A percentile compares a stretch with the other conserved stretches of the same genome.
Evolutionary conservation across 2,888 invertebrate genomes (phyloP).

Genomic region (Sesia bembeciformis): DNA sequence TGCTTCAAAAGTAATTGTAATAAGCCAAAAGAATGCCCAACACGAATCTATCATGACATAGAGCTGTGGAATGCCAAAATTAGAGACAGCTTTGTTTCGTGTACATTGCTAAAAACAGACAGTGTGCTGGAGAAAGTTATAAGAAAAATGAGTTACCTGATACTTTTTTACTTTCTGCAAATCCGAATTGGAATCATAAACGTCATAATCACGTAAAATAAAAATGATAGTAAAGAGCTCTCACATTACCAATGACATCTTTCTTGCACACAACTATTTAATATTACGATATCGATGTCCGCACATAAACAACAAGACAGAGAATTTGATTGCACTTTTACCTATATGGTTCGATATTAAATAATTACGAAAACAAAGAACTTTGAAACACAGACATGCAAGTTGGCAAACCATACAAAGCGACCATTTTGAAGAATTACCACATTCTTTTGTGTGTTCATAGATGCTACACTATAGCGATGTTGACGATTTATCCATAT

Average conservation of each 20-base stretch:
- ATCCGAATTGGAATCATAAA: conserved; percentile 45
- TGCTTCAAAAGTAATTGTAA: background rate
- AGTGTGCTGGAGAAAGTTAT: conserved; percentile 9
- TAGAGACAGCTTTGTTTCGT: conserved; percentile 54
- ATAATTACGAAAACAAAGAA: conserved; percentile 69
- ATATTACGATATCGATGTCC: conserved; percentile 25
- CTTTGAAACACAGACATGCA: conserved; percentile 71
- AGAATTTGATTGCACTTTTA: conserved; percentile 27
- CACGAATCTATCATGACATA: conserved; percentile 55
- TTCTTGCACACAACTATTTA: conserved; percentile 43
- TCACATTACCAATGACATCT: conserved; percentile 74
- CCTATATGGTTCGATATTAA: conserved; percentile 29
- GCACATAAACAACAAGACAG: conserved; percentile 26
- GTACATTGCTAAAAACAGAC: conserved; percentile 13
- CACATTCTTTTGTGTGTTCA: conserved; percentile 77
- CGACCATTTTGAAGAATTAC: conserved; percentile 84
- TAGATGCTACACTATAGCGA: conserved; percentile 42
- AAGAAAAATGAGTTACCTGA: conserved; percentile 37
- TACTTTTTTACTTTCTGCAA: conserved; percentile 41
- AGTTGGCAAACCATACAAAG: conserved; percentile 78
- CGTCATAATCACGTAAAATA: conserved; percentile 62
- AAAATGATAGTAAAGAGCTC: conserved; percentile 59
- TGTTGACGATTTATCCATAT: conserved; percentile 20
- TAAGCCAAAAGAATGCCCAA: conserved; percentile 28
- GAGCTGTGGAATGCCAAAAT: conserved; percentile 67